Conservation (phyloP, 2,113 vertebrate species). For the Petromus typicus region DNA sequence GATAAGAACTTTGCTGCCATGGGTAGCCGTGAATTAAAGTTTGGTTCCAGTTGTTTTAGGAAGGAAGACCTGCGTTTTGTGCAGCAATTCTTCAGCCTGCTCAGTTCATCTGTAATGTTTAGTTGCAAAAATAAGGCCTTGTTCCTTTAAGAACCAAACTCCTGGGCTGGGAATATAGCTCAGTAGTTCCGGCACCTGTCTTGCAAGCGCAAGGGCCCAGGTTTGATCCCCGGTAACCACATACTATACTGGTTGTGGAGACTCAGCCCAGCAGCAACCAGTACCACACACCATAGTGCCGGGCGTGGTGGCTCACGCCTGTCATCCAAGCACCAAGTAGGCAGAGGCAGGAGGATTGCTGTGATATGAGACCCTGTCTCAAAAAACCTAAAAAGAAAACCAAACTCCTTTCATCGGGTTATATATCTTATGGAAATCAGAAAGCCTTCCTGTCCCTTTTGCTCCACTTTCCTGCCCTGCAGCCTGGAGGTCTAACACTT, state of each 20-base stretch:
- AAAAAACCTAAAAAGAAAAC: too few relatives aligned
- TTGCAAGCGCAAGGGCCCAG: too few relatives aligned
- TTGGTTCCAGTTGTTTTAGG: background rate
- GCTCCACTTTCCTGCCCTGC: background rate
- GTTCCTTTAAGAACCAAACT: background rate
- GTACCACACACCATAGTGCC: too few relatives aligned
- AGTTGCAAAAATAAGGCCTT: background rate
- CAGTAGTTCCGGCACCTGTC: too few relatives aligned
- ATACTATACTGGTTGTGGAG: too few relatives aligned
- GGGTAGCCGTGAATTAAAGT: background rate
- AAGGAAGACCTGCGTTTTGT: background rate
- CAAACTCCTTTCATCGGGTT: background rate
- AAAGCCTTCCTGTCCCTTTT: background rate
- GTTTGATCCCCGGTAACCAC: too few relatives aligned
- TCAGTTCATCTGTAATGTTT: background rate
- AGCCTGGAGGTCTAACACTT: constrained; percentile 49
- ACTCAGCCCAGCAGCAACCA: too few relatives aligned
- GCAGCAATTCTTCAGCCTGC: background rate
- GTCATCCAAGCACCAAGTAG: too few relatives aligned
- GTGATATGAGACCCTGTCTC: too few relatives aligned
- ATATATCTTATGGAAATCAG: background rate
- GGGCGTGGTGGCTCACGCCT: too few relatives aligned
- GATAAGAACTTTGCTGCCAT: background rate
- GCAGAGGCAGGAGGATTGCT: too few relatives aligned
- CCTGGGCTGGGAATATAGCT: too few relatives aligned